Conservation (phyloP, 2,888 invertebrate genomes). For the Torymus tubicola region DNA sequence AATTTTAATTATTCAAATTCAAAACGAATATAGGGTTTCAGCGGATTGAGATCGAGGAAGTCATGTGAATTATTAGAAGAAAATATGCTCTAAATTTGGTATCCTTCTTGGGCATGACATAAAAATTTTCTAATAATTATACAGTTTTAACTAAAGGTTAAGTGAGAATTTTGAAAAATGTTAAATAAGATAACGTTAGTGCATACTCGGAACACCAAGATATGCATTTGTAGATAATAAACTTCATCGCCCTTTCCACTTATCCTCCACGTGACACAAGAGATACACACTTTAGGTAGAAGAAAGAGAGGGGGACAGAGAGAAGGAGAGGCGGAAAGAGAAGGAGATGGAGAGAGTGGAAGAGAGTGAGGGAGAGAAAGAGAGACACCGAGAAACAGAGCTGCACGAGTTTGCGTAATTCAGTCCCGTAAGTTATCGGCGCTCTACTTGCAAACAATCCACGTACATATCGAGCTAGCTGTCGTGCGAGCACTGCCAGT, state of each 20-base stretch:
- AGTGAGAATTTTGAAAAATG: conserved; percentile 4
- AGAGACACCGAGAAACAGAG: background rate
- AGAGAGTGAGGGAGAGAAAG: background rate
- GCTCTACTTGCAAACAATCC: conserved; percentile 46
- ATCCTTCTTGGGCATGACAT: background rate
- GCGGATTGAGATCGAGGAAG: too few species aligned
- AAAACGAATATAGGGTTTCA: too few species aligned
- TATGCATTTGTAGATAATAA: background rate
- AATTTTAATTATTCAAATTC: too few species aligned
- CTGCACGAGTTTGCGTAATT: conserved; percentile 30
- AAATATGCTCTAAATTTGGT: background rate
- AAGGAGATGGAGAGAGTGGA: background rate
- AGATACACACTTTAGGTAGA: background rate
- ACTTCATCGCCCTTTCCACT: background rate
- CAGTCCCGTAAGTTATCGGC: conserved; percentile 26
- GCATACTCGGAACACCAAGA: background rate
- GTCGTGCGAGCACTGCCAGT: conserved; percentile 1
- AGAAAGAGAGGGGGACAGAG: background rate
- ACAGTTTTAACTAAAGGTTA: background rate
- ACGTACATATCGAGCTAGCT: background rate
- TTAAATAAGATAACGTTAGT: conserved; percentile 32
- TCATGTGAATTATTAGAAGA: too few species aligned
- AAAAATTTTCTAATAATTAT: background rate
- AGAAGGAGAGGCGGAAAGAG: background rate
- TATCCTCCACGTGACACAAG: too few species aligned